phyloP scores from a whole-genome alignment of 2,797 vertebrate genomes.

The Argyrosomus regius region DNA sequence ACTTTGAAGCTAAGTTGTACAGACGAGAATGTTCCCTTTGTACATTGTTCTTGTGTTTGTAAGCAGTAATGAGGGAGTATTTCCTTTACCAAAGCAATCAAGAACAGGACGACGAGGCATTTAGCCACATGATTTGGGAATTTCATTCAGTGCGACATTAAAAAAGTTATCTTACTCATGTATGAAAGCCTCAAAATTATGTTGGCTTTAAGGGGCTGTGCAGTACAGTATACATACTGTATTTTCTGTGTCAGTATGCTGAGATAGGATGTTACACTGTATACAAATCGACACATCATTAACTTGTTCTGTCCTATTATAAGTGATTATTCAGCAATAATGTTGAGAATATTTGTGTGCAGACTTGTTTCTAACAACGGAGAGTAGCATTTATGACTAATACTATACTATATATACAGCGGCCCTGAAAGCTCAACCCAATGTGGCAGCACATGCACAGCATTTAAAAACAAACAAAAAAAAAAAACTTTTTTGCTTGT shows the following conservation, averaged over 20 bases:
- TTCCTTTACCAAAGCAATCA: constrained; percentile 26
- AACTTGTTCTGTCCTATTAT: constrained; percentile 10
- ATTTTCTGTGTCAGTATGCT: constrained; percentile 13
- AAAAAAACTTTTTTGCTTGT: background rate
- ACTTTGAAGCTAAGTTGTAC: constrained; percentile 47
- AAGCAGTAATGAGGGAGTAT: constrained; percentile 28
- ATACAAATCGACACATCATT: constrained; percentile 33
- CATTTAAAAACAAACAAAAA: background rate
- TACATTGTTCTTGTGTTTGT: constrained; percentile 41
- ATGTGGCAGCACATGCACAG: background rate
- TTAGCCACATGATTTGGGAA: constrained; percentile 32
- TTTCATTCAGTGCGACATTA: constrained; percentile 1
- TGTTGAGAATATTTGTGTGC: background rate
- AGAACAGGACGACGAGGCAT: constrained; percentile 10
- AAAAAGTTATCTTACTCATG: constrained; percentile 23
- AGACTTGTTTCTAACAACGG: constrained; percentile 23
- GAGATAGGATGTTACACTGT: constrained; percentile 19
- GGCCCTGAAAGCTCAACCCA: background rate
- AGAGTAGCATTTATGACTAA: background rate
- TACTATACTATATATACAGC: constrained; percentile 1
- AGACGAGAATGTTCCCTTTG: constrained; percentile 40
- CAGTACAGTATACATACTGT: background rate
- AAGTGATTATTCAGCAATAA: constrained; percentile 24
- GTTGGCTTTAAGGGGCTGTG: constrained; percentile 26
- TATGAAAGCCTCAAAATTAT: constrained; percentile 23